Base-by-base conservation (phyloP, 2,888 invertebrate species). In the Agriopis aurantiaria region DNA sequence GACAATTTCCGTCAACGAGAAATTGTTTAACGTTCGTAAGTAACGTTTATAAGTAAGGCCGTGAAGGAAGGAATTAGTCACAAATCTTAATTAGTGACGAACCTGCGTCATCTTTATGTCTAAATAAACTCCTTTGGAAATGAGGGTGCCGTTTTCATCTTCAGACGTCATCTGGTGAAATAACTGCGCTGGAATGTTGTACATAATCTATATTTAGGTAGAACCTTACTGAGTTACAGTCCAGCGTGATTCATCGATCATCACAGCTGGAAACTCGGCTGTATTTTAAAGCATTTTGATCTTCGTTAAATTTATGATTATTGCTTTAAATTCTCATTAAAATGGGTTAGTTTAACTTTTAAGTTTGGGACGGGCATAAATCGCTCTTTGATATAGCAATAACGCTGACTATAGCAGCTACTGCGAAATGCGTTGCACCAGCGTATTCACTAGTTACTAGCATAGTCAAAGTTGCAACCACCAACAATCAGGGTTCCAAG, bases 191-290 rank as follows among this genome's bases (percentile, higher is more conserved):
- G 48, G 40, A 33, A n/a, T 9, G 53, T 17, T 56, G 53, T 55
- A 55, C 64, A 55, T 59, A 61, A 51, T 65, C 65, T 69, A 69
- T 61, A 61, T 69, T 69, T 69, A 65, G 69, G 52, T 41, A 65
- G 61, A 69, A 45, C 49, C 48, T 64, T 63, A 14, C 33, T 0
- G 41, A 46, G 43, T n/a, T 45, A 7, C 11, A 40, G 33, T 23
- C 3, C 33, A 11, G 41, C 23, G 59, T 59, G 64, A 59, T 51
- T 69, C 49, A 69, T 33, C 33, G 33, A 5, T 3, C 33, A 5
- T 65, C 51, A 8, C 64, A 51, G 64, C 59, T 68, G 68, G 56
- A 68, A 58, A 46, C 53, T 8, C 12, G 48, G 4, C 17, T 51
- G 17, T 59, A 56, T 58, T 46, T 61, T 56, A 11, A 8, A 62